Evolutionary conservation across 2,797 vertebrate genomes (phyloP).

Genomic region (Monodelphis domestica): DNA sequence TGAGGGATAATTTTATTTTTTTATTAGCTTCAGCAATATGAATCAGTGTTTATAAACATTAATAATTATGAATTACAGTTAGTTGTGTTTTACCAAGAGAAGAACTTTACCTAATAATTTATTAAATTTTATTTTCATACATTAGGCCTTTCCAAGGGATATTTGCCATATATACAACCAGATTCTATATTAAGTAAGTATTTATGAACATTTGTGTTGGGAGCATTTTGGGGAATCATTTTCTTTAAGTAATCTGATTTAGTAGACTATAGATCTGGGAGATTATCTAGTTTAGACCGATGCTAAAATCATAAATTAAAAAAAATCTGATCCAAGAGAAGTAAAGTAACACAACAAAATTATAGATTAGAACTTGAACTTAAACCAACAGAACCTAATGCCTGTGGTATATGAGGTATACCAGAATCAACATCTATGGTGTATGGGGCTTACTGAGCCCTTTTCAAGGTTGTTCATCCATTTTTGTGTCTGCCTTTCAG

Average conservation of each 20-base stretch:
- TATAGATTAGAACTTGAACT: neutral
- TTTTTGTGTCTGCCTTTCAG: neutral
- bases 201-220: neutral
- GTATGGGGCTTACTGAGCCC: too few species aligned
- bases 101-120: neutral
- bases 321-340: neutral
- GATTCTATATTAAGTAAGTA: neutral
- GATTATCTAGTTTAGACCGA: neutral
- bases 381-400: neutral
- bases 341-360: neutral
- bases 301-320: neutral
- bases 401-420: too few species aligned
- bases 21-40: neutral
- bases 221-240: neutral
- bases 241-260: neutral
- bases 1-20: neutral
- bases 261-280: neutral
- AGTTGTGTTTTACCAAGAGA: neutral
- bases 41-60: neutral
- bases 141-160: neutral
- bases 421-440: too few species aligned
- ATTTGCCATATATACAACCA: neutral
- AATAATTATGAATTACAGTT: neutral
- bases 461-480: too few species aligned
- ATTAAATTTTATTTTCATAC: neutral